These are phyloP conservation scores for Yasuhikotakia modesta DNA, from an alignment of 2,797 vertebrate genomes.

Conservation along the genomic window DNA sequence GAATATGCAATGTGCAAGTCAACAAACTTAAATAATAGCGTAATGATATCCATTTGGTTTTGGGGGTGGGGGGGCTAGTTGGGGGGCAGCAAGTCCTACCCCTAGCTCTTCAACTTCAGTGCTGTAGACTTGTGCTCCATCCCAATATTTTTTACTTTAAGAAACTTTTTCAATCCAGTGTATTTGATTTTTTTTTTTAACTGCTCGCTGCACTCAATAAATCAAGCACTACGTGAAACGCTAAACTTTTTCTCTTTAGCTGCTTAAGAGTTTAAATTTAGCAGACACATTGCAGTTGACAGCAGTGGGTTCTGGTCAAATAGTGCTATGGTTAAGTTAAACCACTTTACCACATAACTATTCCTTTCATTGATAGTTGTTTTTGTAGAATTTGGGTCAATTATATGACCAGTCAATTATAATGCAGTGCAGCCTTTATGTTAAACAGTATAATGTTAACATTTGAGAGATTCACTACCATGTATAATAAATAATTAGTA, in stretches of 20 bases:
- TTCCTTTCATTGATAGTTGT: neutral
- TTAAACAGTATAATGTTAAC: slow-evolving; percentile 1
- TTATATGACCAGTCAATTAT: neutral
- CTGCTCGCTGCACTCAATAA: slow-evolving; percentile 1
- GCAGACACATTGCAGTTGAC: neutral
- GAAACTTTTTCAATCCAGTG: slow-evolving; percentile 3
- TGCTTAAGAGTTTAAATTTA: neutral
- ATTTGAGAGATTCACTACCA: slow-evolving; percentile 3
- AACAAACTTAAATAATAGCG: too few relatives aligned
- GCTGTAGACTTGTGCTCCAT: neutral
- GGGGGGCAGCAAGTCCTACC: neutral
- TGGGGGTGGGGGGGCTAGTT: too few relatives aligned
- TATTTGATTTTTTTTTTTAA: slow-evolving; percentile 9
- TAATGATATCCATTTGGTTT: too few relatives aligned
- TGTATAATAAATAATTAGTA: neutral
- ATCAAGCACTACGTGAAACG: neutral
- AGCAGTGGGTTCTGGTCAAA: neutral
- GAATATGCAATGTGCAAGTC: too few relatives aligned
- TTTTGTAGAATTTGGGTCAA: neutral
- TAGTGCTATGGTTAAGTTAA: neutral
- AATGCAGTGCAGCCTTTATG: neutral
- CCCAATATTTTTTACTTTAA: neutral
- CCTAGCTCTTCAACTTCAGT: too few relatives aligned
- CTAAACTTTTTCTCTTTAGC: neutral
- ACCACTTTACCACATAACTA: slow-evolving; percentile 6